Base-by-base conservation (phyloP, 2,888 invertebrate genomes). In the Piscicola geometra region DNA sequence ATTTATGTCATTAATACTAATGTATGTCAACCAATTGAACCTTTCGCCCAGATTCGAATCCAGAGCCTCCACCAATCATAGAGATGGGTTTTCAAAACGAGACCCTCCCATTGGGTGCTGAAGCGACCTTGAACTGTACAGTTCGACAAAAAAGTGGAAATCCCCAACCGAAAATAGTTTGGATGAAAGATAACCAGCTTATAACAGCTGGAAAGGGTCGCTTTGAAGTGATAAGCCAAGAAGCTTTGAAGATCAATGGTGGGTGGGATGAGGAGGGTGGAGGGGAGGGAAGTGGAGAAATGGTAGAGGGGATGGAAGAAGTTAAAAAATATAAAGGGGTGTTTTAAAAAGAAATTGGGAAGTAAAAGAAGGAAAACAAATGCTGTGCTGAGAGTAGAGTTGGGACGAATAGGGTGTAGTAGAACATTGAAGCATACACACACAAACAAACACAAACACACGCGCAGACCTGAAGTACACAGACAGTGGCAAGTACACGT, bases 51-150 rank as follows among this genome's bases (percentile, higher is more conserved):
- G 84, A 82, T 56, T 81, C 82, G 69, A 84, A 84, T 77, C 80
- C 82, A 9, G 79, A 84, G 36, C 83, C 84, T 1, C 94, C 94
- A n/a, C 94, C 94, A 67, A 90, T 93, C 81, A 93, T 94, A 82
- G 90, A 91, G 84, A 88, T 92, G 78, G 93, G 93, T 0, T 93
- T 93, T 5, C 90, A 91, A 77, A 93, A 94, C 87, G 93, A 93
- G 86, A 94, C 93, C 0, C 85, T 93, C 60, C 90, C 92, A 25
- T 86, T 91, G 75, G 90, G 90, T 80, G 90, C 90, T 79, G 89
- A 90, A 80, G 92, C 92, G 18, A 90, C 90, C 80, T 85, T 94
- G 81, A 91, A 91, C 35, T 94, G 94, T 83, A 90, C 91, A 79
- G 91, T 91, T 1, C 88, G 89, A 79, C 92, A 92, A 0, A 89